phyloP scores from a whole-genome alignment of 2,113 vertebrate species.

The Laticauda colubrina region DNA sequence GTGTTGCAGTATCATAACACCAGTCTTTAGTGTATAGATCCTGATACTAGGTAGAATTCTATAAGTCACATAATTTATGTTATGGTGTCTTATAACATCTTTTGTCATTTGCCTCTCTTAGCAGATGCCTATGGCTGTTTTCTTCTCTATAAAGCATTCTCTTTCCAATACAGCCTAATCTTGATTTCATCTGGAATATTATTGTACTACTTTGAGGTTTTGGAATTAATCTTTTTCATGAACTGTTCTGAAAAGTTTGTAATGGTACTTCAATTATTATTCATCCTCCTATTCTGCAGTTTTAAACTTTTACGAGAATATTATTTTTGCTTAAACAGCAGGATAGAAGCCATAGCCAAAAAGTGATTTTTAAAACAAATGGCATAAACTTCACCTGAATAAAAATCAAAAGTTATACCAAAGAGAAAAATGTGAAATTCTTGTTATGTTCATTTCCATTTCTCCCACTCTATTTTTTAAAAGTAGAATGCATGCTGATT shows the following conservation, averaged over 20 bases:
- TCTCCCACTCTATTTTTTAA: constrained; percentile 14
- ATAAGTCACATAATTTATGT: background rate
- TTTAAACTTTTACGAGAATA: constrained; percentile 12
- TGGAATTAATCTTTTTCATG: constrained; percentile 17
- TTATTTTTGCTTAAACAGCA: constrained; percentile 29
- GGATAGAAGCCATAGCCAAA: background rate
- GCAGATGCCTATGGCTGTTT: background rate
- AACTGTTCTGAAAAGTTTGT: constrained; percentile 17
- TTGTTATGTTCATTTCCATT: constrained; percentile 34
- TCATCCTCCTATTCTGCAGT: constrained; percentile 6
- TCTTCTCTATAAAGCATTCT: background rate
- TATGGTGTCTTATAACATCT: background rate
- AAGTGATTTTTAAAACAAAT: constrained; percentile 49
- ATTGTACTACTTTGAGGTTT: background rate
- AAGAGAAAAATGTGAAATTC: constrained; percentile 52
- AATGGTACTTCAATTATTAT: background rate
- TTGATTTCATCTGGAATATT: constrained; percentile 33
- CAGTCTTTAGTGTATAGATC: background rate
- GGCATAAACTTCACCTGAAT: constrained; percentile 41
- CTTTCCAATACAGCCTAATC: background rate
- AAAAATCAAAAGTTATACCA: constrained; percentile 40
- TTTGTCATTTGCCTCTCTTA: background rate
- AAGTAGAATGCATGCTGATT: constrained; percentile 17
- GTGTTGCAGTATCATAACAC: background rate
- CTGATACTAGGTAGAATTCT: background rate